Conservation (phyloP, 1,140 invertebrate genomes). For the Meloidogyne hapla region DNA sequence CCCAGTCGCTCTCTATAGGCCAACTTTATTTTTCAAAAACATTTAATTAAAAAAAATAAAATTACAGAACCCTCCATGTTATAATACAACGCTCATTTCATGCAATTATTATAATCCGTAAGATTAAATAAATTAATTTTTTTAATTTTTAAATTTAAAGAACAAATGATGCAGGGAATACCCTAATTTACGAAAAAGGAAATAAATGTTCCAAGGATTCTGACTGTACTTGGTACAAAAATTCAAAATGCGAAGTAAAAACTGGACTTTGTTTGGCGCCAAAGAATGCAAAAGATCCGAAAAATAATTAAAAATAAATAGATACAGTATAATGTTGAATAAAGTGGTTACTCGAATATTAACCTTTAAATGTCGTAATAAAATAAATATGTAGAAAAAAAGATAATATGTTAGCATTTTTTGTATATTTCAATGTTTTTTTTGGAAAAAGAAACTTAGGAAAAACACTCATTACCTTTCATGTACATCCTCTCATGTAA, state of each 20-base stretch:
- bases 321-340: too few relatives aligned
- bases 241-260: neutral
- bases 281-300: neutral
- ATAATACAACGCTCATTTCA: neutral
- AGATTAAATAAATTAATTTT: neutral
- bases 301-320: too few relatives aligned
- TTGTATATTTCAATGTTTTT: too few relatives aligned
- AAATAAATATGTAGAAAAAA: too few relatives aligned
- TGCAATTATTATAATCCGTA: constrained; percentile 3
- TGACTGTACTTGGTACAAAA: neutral
- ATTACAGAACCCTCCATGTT: neutral
- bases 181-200: neutral
- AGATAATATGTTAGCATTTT: too few relatives aligned
- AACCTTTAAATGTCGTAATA: too few relatives aligned
- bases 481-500: too few relatives aligned
- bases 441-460: too few relatives aligned
- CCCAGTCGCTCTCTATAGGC: too few relatives aligned
- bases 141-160: neutral
- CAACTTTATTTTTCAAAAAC: too few relatives aligned
- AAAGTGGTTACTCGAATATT: too few relatives aligned
- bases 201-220: neutral
- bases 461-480: too few relatives aligned
- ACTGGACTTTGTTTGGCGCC: neutral
- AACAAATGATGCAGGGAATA: neutral
- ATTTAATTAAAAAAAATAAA: neutral